Conservation (phyloP, 2,797 vertebrate genomes). For the Mycteria americana region DNA sequence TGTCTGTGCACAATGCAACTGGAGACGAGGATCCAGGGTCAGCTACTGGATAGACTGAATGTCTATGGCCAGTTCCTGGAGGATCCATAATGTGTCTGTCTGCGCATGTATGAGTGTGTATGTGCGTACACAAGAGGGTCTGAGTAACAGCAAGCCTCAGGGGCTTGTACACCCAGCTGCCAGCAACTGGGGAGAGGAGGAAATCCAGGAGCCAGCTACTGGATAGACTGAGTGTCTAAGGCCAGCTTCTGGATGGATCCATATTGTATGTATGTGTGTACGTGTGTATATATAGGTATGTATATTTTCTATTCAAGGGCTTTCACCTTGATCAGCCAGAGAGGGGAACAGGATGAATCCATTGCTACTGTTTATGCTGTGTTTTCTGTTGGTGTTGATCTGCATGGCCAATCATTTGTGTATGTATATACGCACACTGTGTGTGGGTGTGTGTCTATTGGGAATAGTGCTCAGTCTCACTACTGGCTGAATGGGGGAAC, state of each 20-base stretch:
- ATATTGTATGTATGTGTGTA: too few relatives aligned
- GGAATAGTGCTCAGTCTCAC: not conserved
- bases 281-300: not conserved
- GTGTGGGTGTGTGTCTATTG: not conserved
- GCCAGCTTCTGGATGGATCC: not conserved
- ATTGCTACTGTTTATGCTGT: not conserved
- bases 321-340: not conserved
- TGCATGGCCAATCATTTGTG: not conserved
- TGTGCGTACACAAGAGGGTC: not conserved
- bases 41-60: not conserved
- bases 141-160: not conserved
- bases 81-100: not conserved
- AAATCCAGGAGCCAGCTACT: not conserved
- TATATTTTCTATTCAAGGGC: not conserved
- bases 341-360: not conserved
- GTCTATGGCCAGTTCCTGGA: not conserved
- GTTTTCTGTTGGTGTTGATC: not conserved
- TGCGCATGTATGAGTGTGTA: too few relatives aligned
- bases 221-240: not conserved
- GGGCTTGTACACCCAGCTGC: not conserved
- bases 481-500: not conserved
- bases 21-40: not conserved
- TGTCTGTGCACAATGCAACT: not conserved
- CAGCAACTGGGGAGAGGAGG: not conserved
- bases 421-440: accelerated